Percentiles rank a stretch among this genome's conserved stretches.
Conservation (phyloP, 2,888 invertebrate species). For the Thysanoteuthis rhombus region DNA sequence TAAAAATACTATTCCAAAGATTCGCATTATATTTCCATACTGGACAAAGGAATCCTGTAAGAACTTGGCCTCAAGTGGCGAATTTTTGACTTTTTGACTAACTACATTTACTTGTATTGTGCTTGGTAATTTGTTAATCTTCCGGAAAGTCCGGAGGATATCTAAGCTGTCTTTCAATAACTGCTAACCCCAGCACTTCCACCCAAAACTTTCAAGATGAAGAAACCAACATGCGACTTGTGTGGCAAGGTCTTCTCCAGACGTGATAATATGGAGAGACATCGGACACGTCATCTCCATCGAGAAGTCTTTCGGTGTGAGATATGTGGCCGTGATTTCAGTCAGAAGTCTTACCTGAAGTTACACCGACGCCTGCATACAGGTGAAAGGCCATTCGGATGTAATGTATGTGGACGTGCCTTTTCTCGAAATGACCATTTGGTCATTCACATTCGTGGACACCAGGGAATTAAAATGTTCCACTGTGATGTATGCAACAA, state of each 20-base stretch:
- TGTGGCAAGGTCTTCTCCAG: conserved; percentile 26
- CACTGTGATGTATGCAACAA: conserved; percentile 17
- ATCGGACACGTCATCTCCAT: conserved; percentile 23
- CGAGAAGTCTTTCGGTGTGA: conserved; percentile 19
- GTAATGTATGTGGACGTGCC: conserved; percentile 23
- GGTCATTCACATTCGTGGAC: conserved; percentile 22
- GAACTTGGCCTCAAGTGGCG: neutral
- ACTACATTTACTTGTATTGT: neutral
- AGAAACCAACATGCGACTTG: conserved; percentile 19
- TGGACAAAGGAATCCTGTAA: neutral
- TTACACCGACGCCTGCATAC: conserved; percentile 18
- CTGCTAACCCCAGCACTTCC: neutral
- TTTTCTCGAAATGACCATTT: conserved; percentile 26
- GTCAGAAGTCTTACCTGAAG: conserved; percentile 27
- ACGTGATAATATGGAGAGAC: conserved; percentile 25
- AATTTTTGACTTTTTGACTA: neutral
- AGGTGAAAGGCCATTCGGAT: conserved; percentile 16
- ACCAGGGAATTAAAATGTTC: conserved; percentile 23
- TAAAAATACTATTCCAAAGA: neutral
- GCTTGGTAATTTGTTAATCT: neutral
- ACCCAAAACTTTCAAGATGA: neutral
- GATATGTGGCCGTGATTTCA: conserved; percentile 19
- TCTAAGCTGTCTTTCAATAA: neutral
- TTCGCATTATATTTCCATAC: neutral
- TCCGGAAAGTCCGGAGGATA: neutral